Conservation (phyloP, 2,797 vertebrate genomes). For the Threskiornis aethiopicus region DNA sequence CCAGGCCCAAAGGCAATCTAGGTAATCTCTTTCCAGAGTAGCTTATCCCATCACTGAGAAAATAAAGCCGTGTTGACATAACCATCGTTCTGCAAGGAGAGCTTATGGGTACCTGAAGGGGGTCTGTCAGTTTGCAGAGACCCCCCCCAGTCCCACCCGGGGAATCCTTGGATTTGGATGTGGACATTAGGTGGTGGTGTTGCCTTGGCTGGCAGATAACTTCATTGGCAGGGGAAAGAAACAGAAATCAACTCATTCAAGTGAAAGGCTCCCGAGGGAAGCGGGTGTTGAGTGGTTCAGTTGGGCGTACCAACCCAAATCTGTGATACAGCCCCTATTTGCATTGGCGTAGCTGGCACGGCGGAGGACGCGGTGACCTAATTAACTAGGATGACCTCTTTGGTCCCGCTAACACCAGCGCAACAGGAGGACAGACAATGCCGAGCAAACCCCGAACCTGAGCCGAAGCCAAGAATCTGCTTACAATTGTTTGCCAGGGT, state of each 20-base stretch:
- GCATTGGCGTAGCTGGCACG: neutral
- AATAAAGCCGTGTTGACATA: neutral
- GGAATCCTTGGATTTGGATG: neutral
- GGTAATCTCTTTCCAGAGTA: neutral
- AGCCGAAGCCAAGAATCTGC: slow-evolving; percentile 30
- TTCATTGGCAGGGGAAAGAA: neutral
- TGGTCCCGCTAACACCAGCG: neutral
- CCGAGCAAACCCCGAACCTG: neutral
- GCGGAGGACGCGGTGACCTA: neutral
- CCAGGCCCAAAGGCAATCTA: neutral
- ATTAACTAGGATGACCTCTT: slow-evolving; percentile 17
- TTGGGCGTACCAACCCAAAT: neutral
- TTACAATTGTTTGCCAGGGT: slow-evolving; percentile 95
- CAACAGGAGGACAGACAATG: neutral
- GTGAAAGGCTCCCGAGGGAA: accelerated
- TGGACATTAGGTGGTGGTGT: neutral
- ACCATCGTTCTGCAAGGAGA: neutral
- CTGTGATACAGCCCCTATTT: neutral
- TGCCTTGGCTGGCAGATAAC: neutral
- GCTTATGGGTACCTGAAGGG: neutral
- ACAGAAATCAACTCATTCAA: neutral
- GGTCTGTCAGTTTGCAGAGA: neutral
- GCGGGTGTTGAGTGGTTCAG: neutral
- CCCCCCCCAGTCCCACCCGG: neutral
- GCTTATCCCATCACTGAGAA: neutral